Evolutionary conservation across 2,113 vertebrate genomes (phyloP).

Genomic region (Siniperca chuatsi): DNA sequence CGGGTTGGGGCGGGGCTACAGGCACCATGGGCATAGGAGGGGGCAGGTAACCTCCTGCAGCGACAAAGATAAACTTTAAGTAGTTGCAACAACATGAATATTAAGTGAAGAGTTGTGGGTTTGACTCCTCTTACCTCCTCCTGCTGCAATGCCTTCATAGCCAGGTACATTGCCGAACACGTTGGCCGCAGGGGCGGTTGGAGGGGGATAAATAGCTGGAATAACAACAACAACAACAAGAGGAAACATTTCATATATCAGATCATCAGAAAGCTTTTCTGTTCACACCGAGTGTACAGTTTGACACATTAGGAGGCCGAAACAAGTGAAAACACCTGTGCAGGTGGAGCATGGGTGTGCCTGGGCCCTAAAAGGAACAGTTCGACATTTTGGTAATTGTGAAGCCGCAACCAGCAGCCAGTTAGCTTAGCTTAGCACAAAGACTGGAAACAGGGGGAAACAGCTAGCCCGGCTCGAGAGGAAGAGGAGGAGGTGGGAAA

Average conservation of each 20-base stretch:
- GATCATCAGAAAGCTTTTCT: too few relatives aligned
- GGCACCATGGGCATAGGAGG: slow-evolving; percentile 72
- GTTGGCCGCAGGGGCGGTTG: slow-evolving; percentile 46
- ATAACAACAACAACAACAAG: not conserved
- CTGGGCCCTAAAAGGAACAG: not conserved
- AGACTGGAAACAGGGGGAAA: too few relatives aligned
- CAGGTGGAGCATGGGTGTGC: not conserved
- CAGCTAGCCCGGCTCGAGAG: not conserved
- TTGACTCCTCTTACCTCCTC: slow-evolving; percentile 68
- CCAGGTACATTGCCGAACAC: slow-evolving; percentile 76
- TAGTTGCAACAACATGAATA: fast-evolving
- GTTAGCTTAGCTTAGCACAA: too few relatives aligned
- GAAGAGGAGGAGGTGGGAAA: not conserved
- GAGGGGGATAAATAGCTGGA: slow-evolving; percentile 63
- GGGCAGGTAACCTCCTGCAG: slow-evolving; percentile 73
- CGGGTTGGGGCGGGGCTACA: slow-evolving; percentile 58
- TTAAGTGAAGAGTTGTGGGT: not conserved
- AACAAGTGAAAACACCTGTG: not conserved
- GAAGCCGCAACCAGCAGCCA: too few relatives aligned
- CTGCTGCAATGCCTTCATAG: slow-evolving; percentile 75
- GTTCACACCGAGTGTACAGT: too few relatives aligned
- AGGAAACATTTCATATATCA: not conserved
- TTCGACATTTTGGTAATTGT: too few relatives aligned
- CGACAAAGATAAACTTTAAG: not conserved
- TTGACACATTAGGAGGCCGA: too few relatives aligned